Evolutionary conservation across 2,888 invertebrate genomes (phyloP).

Genomic region (Hipparchia sbordonii): DNA sequence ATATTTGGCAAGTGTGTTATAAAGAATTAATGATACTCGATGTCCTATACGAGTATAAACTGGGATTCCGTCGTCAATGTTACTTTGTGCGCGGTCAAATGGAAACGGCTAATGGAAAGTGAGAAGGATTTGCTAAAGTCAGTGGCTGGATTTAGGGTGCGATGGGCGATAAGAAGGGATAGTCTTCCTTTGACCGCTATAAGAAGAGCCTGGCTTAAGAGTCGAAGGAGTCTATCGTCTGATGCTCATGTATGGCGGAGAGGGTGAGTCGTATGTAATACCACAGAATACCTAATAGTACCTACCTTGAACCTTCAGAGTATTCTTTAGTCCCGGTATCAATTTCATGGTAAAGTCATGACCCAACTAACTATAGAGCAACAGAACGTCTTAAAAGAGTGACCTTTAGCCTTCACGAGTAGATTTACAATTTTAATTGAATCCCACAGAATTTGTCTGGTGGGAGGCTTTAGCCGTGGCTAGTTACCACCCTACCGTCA

Average conservation of each 20-base stretch:
- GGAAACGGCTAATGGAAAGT: constrained; percentile 32
- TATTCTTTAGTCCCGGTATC: too few relatives aligned
- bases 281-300: too few relatives aligned
- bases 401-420: too few relatives aligned
- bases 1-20: background rate
- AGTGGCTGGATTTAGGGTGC: constrained; percentile 13
- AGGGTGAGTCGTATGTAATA: constrained; percentile 54
- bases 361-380: too few relatives aligned
- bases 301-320: background rate
- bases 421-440: too few relatives aligned
- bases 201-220: constrained; percentile 63
- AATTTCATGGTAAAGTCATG: too few relatives aligned
- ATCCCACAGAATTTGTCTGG: too few relatives aligned
- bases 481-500: too few relatives aligned
- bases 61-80: constrained; percentile 32
- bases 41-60: constrained; percentile 27
- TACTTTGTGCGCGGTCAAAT: constrained; percentile 25
- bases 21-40: constrained; percentile 1
- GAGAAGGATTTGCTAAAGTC: constrained; percentile 22
- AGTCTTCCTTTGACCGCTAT: constrained; percentile 68
- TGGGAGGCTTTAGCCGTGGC: too few relatives aligned
- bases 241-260: constrained; percentile 61
- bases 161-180: constrained; percentile 66
- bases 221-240: constrained; percentile 58
- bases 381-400: too few relatives aligned